Base-by-base conservation (phyloP, 2,888 invertebrate genomes). In the Trilocha varians region DNA sequence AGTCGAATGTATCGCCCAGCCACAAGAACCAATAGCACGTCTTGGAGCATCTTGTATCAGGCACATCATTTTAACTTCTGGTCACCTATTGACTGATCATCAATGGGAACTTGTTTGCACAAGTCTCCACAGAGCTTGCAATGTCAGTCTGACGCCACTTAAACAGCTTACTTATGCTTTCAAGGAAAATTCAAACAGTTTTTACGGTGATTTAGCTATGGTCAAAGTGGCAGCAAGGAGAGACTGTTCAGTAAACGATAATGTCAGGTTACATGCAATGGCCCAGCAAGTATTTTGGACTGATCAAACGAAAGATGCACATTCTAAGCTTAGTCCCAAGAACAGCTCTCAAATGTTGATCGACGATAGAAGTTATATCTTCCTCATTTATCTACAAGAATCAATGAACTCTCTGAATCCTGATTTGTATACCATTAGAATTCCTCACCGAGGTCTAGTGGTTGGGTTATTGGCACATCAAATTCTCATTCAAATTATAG, bases 141-240 rank as follows among this genome's bases (percentile, higher is more conserved):
- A 91, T 25, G 91, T 94, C n/a, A 96, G 96, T 39, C 89, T 97
- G 41, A 93, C 94, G 50, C 95, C 96, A 32, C 73, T 98, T 41
- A 92, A 94, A 49, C 96, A 96, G 77, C 85, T 98, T 33, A 95
- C 95, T 43, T 91, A 93, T 60, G 96, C 96, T 32, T 98, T 97
- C 70, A 93, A 95, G 59, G 91, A 93, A 56, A 93, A 95, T 64
- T 97, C 97, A 0, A 94, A 96, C 59, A 97, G 96, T 65, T 98
- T 97, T 76, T 97, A 97, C 70, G 97, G 97, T 0, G 97, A 97
- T 72, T 84, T 93, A 52, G 94, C 94, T 8, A 95, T 95, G 45
- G 96, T 97, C 0, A 97, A 97, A 87, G 97, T 97, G 5, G 97
- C 97, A 1, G 96, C 97, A 0, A 87, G 97, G 37, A 90, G 93